These are phyloP conservation scores for Plodia interpunctella DNA, from an alignment of 1,140 invertebrate species.

Conservation along the genomic window DNA sequence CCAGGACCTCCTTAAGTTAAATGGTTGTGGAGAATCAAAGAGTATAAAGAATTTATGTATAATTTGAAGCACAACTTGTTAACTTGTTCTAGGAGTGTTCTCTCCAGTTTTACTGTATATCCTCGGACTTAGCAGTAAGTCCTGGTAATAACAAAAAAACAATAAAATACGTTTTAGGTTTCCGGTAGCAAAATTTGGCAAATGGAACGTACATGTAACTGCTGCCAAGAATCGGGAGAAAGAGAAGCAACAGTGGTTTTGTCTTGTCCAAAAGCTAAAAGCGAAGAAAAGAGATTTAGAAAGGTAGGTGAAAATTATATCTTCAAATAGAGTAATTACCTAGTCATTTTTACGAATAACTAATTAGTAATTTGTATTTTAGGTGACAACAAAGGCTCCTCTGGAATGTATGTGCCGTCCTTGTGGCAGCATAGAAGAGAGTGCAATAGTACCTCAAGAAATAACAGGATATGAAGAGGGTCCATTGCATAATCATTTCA, in stretches of 20 bases:
- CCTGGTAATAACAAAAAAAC: no score
- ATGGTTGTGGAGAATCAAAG: no score
- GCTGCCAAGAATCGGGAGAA: constrained; percentile 95
- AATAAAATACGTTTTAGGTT: constrained; percentile 83
- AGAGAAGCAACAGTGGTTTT: constrained; percentile 92
- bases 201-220: constrained; percentile 96
- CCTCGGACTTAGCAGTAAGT: no score
- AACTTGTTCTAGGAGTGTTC: no score
- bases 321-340: no score
- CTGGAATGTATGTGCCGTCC: constrained; percentile 96
- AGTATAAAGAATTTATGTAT: no score
- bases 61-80: no score
- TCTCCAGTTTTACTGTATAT: no score
- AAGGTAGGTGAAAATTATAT: constrained; percentile 83
- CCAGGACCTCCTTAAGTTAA: no score
- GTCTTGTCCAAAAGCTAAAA: constrained; percentile 92
- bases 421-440: constrained; percentile 92
- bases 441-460: constrained; percentile 92
- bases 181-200: constrained; percentile 98
- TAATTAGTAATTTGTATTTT: neutral
- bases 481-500: constrained; percentile 84
- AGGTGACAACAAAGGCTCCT: constrained; percentile 93
- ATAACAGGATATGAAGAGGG: constrained; percentile 91
- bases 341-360: neutral
- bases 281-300: constrained; percentile 89